Percentiles rank a stretch among this genome's conserved stretches.
Evolutionary conservation across 2,797 vertebrate species (phyloP).

Genomic region (Eutrigla gurnardus): DNA sequence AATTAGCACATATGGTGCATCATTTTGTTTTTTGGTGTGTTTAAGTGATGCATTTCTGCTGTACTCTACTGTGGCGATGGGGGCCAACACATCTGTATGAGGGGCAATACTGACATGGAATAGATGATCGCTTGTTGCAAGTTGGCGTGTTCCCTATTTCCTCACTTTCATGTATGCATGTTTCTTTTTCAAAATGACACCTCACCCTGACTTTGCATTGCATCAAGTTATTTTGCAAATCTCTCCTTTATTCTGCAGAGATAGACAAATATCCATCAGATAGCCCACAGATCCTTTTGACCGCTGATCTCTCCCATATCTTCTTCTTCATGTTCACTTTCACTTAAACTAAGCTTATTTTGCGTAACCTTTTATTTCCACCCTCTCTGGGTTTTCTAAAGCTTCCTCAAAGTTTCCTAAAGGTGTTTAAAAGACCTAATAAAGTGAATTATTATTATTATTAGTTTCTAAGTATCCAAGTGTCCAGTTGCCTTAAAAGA

Average conservation of each 20-base stretch:
- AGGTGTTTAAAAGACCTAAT: slow-evolving; percentile 14
- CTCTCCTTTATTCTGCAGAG: slow-evolving; percentile 29
- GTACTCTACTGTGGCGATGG: slow-evolving; percentile 3
- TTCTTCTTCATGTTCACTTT: slow-evolving; percentile 25
- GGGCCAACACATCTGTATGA: slow-evolving; percentile 2
- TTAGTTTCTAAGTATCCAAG: slow-evolving; percentile 7
- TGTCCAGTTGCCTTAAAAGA: slow-evolving; percentile 44
- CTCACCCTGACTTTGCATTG: slow-evolving; percentile 54
- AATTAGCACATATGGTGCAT: slow-evolving; percentile 8
- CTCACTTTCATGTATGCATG: slow-evolving; percentile 37
- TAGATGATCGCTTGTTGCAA: slow-evolving; percentile 1
- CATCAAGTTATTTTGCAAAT: slow-evolving; percentile 45
- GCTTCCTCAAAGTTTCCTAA: slow-evolving; percentile 15
- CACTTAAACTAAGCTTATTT: background rate
- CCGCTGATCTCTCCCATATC: background rate
- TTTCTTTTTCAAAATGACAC: slow-evolving; percentile 35
- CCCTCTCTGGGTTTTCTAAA: background rate
- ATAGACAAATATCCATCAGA: slow-evolving; percentile 9
- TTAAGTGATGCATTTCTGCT: slow-evolving; percentile 11
- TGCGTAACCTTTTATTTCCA: slow-evolving; percentile 7
- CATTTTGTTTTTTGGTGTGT: background rate
- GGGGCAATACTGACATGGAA: background rate
- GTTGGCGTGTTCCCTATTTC: slow-evolving; percentile 12
- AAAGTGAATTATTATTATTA: slow-evolving; percentile 17
- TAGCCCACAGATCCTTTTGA: slow-evolving; percentile 13